Conservation (phyloP, 2,888 invertebrate genomes). For the Mechanitis mazaeus region DNA sequence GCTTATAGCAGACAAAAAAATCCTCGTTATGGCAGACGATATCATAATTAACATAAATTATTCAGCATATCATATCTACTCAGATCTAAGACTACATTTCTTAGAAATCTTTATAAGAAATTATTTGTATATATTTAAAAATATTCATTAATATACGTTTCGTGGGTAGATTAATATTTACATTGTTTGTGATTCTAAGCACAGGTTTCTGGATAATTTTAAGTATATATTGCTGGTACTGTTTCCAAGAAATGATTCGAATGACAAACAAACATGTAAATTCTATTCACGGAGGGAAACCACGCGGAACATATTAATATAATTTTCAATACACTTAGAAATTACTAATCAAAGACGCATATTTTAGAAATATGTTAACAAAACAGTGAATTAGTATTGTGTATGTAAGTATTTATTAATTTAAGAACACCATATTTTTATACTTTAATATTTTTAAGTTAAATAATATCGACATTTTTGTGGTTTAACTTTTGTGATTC, state of each 20-base stretch:
- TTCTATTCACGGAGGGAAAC: conserved; percentile 30
- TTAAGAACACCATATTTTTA: no score
- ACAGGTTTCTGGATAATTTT: conserved; percentile 23
- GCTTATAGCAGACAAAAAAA: conserved; percentile 56
- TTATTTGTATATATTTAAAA: not conserved
- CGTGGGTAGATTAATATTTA: not conserved
- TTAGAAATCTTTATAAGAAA: conserved; percentile 1
- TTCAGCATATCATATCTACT: conserved; percentile 56
- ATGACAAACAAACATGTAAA: conserved; percentile 32
- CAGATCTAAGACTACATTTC: conserved; percentile 55
- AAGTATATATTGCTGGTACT: conserved; percentile 18
- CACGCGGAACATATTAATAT: conserved; percentile 33
- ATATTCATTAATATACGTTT: no score
- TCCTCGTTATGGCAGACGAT: conserved; percentile 49
- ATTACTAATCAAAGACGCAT: conserved; percentile 31
- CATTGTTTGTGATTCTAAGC: conserved; percentile 24
- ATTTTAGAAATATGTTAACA: conserved; percentile 34
- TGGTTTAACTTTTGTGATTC: no score
- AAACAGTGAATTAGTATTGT: conserved; percentile 27
- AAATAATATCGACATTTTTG: no score
- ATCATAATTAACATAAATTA: conserved; percentile 50
- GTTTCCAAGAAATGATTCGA: conserved; percentile 27
- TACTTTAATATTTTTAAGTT: no score
- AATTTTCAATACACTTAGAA: conserved; percentile 31
- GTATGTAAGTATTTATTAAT: no score